A percentile compares a stretch with the other conserved stretches of the same genome.
Evolutionary conservation across 2,888 invertebrate genomes (phyloP).

Genomic region (Spialia ferax): DNA sequence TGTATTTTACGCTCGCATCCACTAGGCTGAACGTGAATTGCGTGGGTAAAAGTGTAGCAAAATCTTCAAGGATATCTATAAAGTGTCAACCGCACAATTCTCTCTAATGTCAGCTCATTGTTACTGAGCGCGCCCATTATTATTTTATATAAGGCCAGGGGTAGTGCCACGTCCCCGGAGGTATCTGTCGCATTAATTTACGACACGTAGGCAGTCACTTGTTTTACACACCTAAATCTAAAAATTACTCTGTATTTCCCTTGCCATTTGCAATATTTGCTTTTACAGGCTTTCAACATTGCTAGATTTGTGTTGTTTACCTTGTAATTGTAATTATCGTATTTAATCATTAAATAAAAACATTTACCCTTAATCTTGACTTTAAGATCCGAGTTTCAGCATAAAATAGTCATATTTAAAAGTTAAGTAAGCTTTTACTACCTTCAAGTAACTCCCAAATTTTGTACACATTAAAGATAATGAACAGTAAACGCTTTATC

Average conservation of each 20-base stretch:
- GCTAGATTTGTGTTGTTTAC: background rate
- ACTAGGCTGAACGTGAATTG: too few species aligned
- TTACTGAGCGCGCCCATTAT: constrained; percentile 74
- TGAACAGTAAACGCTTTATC: too few species aligned
- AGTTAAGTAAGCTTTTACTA: too few species aligned
- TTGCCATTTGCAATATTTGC: background rate
- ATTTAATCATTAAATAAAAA: too few species aligned
- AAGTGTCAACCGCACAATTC: constrained; percentile 63
- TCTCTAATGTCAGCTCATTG: constrained; percentile 62
- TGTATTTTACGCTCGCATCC: too few species aligned
- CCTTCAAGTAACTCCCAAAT: too few species aligned
- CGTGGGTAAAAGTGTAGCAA: background rate
- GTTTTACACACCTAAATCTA: background rate
- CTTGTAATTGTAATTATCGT: too few species aligned
- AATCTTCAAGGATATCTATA: constrained; percentile 53
- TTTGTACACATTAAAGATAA: too few species aligned
- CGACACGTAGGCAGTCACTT: constrained; percentile 45
- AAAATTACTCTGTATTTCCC: background rate
- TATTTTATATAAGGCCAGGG: constrained; percentile 82
- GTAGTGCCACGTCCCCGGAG: constrained; percentile 69
- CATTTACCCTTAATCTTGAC: too few species aligned
- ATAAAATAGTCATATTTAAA: too few species aligned
- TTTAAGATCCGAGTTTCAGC: too few species aligned
- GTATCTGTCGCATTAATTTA: constrained; percentile 81
- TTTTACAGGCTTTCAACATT: background rate